Evolutionary conservation across 53 echinoderm and acorn worm genomes (phyloP).

Genomic region (Temnopleurus reevesii): DNA sequence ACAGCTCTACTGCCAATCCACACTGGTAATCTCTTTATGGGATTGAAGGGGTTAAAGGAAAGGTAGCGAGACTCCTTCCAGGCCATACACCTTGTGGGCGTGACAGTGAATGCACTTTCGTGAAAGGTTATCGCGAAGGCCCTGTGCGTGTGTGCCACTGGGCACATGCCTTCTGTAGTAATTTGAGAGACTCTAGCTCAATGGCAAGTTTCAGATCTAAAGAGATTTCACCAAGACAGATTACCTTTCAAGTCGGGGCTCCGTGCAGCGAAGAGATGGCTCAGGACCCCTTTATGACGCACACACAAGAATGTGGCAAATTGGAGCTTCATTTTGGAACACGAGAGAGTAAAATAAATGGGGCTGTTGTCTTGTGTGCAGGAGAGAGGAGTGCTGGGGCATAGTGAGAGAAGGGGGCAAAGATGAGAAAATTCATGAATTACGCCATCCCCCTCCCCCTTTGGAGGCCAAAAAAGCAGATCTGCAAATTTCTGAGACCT

Average conservation of each 20-base stretch:
- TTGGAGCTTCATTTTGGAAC: conserved; percentile 39
- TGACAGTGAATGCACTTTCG: conserved; percentile 52
- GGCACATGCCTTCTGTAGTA: conserved; percentile 57
- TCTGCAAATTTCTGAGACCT: no score
- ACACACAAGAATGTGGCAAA: conserved; percentile 48
- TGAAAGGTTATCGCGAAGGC: conserved; percentile 48
- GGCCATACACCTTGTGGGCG: conserved; percentile 44
- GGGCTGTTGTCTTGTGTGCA: neutral
- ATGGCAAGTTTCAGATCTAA: conserved; percentile 55
- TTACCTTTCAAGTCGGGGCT: conserved; percentile 27
- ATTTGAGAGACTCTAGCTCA: conserved; percentile 55
- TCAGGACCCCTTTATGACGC: conserved; percentile 45
- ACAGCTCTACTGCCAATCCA: neutral
- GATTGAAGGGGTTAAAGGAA: conserved; percentile 5
- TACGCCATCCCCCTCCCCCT: no score
- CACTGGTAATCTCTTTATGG: conserved; percentile 11
- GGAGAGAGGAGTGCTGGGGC: neutral
- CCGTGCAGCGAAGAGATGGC: neutral
- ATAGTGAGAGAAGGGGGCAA: neutral
- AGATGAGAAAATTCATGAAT: no score
- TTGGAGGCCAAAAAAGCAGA: no score
- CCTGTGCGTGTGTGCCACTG: conserved; percentile 57
- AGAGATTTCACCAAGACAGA: conserved; percentile 52
- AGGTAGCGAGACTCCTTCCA: conserved; percentile 25
- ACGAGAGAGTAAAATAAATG: neutral